phyloP scores from a whole-genome alignment of 2,888 invertebrate genomes.

The Automeris io region DNA sequence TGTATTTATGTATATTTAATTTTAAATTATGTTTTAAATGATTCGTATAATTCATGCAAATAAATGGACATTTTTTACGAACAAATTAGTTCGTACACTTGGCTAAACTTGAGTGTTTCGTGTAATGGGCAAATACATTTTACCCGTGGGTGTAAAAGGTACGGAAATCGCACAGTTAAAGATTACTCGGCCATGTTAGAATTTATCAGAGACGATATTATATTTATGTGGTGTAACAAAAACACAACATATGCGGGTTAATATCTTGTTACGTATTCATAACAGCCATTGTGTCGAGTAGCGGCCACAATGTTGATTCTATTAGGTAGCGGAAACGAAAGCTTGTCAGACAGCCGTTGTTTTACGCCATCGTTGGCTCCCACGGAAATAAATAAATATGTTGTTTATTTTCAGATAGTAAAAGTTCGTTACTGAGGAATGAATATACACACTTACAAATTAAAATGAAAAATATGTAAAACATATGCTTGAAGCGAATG shows the following conservation, averaged over 20 bases:
- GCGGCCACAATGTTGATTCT: constrained; percentile 56
- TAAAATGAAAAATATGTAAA: no score
- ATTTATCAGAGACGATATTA: constrained; percentile 35
- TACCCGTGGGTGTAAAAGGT: not conserved
- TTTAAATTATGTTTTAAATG: no score
- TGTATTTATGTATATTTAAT: no score
- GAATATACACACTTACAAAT: not conserved
- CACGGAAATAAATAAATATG: no score
- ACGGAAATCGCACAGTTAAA: constrained; percentile 7
- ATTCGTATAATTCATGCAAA: no score
- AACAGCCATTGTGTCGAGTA: constrained; percentile 56
- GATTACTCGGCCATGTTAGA: constrained; percentile 25
- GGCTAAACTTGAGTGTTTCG: no score
- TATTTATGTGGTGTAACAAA: constrained; percentile 58
- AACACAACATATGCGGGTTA: constrained; percentile 53
- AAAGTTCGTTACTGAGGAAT: not conserved
- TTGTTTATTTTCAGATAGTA: constrained; percentile 2
- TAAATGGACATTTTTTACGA: no score
- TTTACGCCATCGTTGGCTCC: constrained; percentile 31
- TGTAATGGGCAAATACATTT: no score
- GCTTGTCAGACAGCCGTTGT: constrained; percentile 45
- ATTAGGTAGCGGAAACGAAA: constrained; percentile 59
- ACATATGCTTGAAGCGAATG: no score
- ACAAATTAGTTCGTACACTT: no score
- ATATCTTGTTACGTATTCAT: constrained; percentile 67